Base-by-base conservation (phyloP, 2,888 invertebrate genomes). In the Neocrepidodera transversa region DNA sequence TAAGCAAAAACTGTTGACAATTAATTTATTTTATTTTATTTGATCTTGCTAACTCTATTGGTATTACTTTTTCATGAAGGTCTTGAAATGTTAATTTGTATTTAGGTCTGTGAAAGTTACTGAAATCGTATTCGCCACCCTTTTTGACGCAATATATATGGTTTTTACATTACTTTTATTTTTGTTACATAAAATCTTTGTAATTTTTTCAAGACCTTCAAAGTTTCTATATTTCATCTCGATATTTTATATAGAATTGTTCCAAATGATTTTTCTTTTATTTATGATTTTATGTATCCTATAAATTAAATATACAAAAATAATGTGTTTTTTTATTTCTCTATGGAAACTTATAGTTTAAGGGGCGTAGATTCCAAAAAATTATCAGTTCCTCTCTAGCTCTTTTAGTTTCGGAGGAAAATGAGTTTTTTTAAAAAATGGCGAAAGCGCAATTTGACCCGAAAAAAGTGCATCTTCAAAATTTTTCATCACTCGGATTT, bases 271-370 rank as follows among this genome's bases (percentile, higher is more conserved):
- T 30, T 47, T 47, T 18, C 36, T 56, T 48, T 56, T 56, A 56
- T 56, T 49, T 56, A 49, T 56, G 40, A 56, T 56, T 56, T 56
- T 56, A 56, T 56, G 48, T 56, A 48, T 36, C 26, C 36, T 56
- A 30, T 40, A 42, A 56, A 49, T 32, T 56, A 56, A 48, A 56
- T 49, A 49, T 56, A 40, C 20, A 49, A 23, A 40, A 56, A 56
- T 6, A 16, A n/a, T n/a, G n/a, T n/a, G n/a, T n/a, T n/a, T n/a
- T n/a, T n/a, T n/a, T n/a, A n/a, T n/a, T n/a, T n/a, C n/a, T n/a
- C n/a, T n/a, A n/a, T n/a, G n/a, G n/a, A n/a, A n/a, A n/a, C n/a
- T n/a, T n/a, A n/a, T n/a, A n/a, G n/a, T n/a, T n/a, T n/a, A n/a
- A n/a, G n/a, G n/a, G n/a, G n/a, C n/a, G n/a, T n/a, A n/a, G n/a